Base-by-base conservation (phyloP, 2,113 vertebrate species). In the Mormyrus lacerda region DNA sequence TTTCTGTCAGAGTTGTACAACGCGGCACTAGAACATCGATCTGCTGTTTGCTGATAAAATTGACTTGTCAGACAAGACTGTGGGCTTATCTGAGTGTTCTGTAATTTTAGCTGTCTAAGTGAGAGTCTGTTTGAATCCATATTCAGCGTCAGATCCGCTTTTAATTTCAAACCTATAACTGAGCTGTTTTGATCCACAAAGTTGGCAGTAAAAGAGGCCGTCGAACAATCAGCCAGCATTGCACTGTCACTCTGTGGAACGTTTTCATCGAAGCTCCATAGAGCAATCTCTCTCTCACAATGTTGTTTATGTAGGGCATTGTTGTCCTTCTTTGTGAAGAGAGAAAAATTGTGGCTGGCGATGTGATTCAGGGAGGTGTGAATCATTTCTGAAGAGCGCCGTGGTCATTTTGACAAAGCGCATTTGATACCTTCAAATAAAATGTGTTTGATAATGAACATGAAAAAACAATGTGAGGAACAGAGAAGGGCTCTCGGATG, bases 161-260 rank as follows among this genome's bases (percentile, higher is more conserved):
- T 84, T 84, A 84, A 84, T 45, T 47, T 84, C 82, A 47, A 45
- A 84, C 82, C 11, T 84, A 47, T 82, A 82, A 82, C 76, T 42
- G 76, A 44, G 82, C 19, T 84, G 82, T 44, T 84, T 84, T 84
- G 21, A 84, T 84, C 44, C 82, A 47, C 21, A 47, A n/a, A n/a
- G 44, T 47, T 84, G 44, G 42, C 19, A 42, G 82, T 84, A 4
- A 47, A 84, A n/a, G 44, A 84, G 82, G 44, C 44, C 7, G 19
- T 42, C 3, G 19, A 47, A 47, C 8, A 11, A 44, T 84, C 21
- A 24, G 8, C 76, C 39, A 47, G 24, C 35, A 27, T 47, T n/a
- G 42, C 44, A 21, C 7, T 84, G 21, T 84, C 44, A 84, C 15
- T n/a, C 82, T 84, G 82, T 84, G 24, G 35, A 42, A 79, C 35